Percentiles rank a stretch among this genome's conserved stretches.
Evolutionary conservation across 2,888 invertebrate species (phyloP).

Genomic region (Limnephilus marmoratus): DNA sequence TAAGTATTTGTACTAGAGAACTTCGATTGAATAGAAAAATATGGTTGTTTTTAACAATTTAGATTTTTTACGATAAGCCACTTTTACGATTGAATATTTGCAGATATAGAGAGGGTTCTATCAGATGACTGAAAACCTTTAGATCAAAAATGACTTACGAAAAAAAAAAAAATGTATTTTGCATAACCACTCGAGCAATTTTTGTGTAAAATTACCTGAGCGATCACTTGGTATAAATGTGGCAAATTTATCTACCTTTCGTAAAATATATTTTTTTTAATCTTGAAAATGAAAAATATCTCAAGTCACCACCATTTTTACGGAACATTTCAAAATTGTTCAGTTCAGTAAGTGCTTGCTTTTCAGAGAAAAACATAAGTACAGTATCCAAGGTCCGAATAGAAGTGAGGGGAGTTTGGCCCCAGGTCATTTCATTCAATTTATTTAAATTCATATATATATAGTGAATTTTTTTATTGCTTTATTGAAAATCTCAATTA

Average conservation of each 20-base stretch:
- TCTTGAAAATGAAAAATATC: background rate
- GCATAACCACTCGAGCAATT: background rate
- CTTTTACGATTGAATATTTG: too few relatives aligned
- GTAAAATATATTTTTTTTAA: too few relatives aligned
- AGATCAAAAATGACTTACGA: background rate
- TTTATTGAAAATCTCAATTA: background rate
- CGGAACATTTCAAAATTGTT: background rate
- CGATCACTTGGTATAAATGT: too few relatives aligned
- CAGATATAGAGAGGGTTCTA: background rate
- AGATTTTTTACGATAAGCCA: too few relatives aligned
- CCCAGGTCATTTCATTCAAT: background rate
- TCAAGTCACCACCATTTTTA: background rate
- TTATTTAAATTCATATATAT: background rate
- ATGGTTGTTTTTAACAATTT: background rate
- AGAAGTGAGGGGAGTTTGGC: background rate
- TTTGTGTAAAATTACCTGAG: too few relatives aligned
- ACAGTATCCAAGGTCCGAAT: background rate
- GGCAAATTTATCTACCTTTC: too few relatives aligned
- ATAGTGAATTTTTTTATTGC: background rate
- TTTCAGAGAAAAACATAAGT: background rate
- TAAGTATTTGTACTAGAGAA: background rate
- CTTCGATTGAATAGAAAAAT: background rate
- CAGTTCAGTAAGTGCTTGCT: background rate
- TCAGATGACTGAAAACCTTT: background rate
- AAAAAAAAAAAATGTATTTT: background rate